Evolutionary conservation across 2,888 invertebrate species (phyloP), one percentile per base, ranked within the genome.

Genomic region (Carabus problematicus): DNA sequence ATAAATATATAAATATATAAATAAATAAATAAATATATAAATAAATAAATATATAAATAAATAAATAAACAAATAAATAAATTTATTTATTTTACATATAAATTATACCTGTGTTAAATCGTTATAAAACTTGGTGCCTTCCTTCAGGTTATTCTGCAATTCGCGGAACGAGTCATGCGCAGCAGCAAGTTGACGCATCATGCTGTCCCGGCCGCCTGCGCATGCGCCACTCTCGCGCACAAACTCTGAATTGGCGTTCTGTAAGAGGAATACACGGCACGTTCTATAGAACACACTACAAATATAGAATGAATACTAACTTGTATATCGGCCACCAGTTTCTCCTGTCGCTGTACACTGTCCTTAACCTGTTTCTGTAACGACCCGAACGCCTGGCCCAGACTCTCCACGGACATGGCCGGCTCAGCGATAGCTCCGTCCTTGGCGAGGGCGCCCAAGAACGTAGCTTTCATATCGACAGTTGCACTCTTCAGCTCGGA

Each of bases 111-210:
- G 91, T n/a, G 95, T 95, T 72, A 95, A 85, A 83, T 95, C 94
- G 80, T 94, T 95, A 83, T 95, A 94, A 84, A 98, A 98, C 85
- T 98, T 98, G 70, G 93, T 92, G 73, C 99, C 99, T 84, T 99
- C 99, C 77, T 91, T 89, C 72, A 99, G 87, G 84, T 99, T 97
- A 78, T 88, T 90, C 75, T 91, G 90, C 73, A 99, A 86, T 81
- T 98, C 96, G 78, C 91, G 91, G 84, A 91, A 98, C 74, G 93
- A 92, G 84, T 99, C 98, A 82, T 93, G 92, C 55, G 97, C 97
- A 52, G 92, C 88, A 29, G 96, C 95, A 73, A 99, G 85, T 76
- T 92, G 91, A 79, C 92, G 91, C 79, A 97, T 87, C 78, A 93
- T 88, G 14, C 86, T 84, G 79, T 97, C 97, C 55, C 97, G 87